A percentile compares a stretch with the other conserved stretches of the same genome.
phyloP scores from a whole-genome alignment of 2,113 vertebrate species.

The Nerophis lumbriciformis region DNA sequence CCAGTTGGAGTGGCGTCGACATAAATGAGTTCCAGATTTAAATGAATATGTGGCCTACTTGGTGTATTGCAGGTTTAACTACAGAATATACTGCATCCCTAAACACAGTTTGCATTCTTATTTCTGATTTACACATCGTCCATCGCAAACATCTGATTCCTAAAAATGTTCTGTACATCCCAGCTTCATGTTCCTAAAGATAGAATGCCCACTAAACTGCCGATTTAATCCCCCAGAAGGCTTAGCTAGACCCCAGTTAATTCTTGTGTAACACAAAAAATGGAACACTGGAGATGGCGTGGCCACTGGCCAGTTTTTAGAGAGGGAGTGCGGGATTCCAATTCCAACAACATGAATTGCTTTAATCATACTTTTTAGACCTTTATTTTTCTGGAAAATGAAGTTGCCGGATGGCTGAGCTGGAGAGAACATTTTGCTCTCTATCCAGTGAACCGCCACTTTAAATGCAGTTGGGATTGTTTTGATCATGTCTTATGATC shows the following conservation, averaged over 20 bases:
- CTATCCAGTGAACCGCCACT: background rate
- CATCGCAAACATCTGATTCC: background rate
- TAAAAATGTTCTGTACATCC: background rate
- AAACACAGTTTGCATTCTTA: too few relatives aligned
- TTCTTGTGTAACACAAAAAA: conserved; percentile 2
- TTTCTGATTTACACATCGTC: too few relatives aligned
- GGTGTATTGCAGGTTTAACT: too few relatives aligned
- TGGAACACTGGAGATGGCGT: background rate
- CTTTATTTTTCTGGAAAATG: background rate
- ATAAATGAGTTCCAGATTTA: too few relatives aligned
- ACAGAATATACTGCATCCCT: too few relatives aligned
- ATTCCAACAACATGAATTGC: background rate
- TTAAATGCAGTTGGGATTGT: background rate
- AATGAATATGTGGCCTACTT: too few relatives aligned
- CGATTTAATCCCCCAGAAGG: conserved; percentile 3
- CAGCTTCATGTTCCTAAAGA: background rate
- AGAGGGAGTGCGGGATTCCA: background rate
- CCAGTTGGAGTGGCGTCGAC: too few relatives aligned
- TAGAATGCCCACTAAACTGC: background rate
- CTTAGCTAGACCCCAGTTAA: conserved; percentile 1
- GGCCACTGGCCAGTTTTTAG: conserved; percentile 1
- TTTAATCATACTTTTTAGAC: background rate
- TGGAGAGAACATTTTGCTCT: background rate
- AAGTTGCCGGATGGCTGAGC: background rate
- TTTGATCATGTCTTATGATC: background rate